phyloP scores from a whole-genome alignment of 1,140 invertebrate species.

The Zaprionus taronus region DNA sequence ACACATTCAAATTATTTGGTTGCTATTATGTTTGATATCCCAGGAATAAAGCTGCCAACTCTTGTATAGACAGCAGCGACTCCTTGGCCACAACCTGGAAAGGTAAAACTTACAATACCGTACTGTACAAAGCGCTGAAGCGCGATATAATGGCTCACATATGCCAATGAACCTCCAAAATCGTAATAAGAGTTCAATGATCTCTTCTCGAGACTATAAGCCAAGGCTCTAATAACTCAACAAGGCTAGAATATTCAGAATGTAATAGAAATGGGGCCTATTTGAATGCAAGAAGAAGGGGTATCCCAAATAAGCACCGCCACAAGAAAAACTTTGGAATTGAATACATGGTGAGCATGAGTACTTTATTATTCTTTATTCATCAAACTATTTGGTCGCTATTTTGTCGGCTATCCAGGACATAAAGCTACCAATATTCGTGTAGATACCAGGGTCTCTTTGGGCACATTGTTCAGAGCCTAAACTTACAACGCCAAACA shows the following conservation, averaged over 20 bases:
- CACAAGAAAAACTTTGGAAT: neutral
- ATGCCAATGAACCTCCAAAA: no score
- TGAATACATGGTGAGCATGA: neutral
- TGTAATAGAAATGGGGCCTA: neutral
- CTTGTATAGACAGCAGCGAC: constrained; percentile 27
- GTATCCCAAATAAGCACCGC: neutral
- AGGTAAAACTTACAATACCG: constrained; percentile 30
- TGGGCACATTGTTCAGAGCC: neutral
- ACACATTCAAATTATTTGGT: no score
- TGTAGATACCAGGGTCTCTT: constrained; percentile 16
- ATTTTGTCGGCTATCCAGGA: constrained; percentile 33
- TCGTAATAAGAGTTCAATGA: constrained; percentile 45
- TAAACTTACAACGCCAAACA: constrained; percentile 1
- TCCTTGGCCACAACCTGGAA: neutral
- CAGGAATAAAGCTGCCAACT: constrained; percentile 14
- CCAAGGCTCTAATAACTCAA: neutral
- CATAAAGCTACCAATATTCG: constrained; percentile 24
- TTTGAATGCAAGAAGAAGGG: no score
- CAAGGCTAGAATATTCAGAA: neutral
- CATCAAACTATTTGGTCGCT: neutral
- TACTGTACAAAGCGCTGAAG: constrained; percentile 8
- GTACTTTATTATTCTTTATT: neutral
- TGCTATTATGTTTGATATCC: constrained; percentile 11
- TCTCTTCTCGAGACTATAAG: constrained; percentile 3
- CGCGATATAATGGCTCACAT: neutral